These are phyloP conservation scores for mouse (Mus musculus) DNA, from an alignment of 2,113 vertebrate genomes.

Conservation along the genomic window DNA sequence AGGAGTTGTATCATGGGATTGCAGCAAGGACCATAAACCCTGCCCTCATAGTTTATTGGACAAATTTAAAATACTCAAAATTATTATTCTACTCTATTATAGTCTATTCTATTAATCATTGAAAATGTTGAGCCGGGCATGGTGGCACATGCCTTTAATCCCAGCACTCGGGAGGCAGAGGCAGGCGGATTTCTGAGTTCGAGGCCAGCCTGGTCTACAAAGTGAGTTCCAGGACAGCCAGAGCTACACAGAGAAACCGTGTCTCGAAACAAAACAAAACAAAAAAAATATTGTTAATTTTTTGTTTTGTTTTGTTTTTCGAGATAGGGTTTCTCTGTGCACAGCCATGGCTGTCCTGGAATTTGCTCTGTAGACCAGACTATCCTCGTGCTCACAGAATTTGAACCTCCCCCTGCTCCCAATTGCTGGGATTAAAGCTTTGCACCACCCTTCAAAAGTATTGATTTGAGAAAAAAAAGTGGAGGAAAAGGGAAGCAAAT, in stretches of 20 bases:
- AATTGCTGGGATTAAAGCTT: not conserved
- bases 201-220: no score
- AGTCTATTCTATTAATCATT: not conserved
- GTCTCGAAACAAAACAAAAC: no score
- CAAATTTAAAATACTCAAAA: not conserved
- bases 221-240: no score
- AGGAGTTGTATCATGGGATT: not conserved
- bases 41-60: not conserved
- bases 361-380: not conserved
- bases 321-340: not conserved
- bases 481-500: not conserved
- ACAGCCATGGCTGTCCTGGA: not conserved
- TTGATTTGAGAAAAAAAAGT: not conserved
- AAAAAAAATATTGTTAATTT: not conserved
- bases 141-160: no score
- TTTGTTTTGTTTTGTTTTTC: not conserved
- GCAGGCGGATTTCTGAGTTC: no score
- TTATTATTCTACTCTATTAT: not conserved
- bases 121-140: not conserved
- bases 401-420: not conserved
- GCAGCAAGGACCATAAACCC: not conserved
- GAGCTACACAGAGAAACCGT: no score
- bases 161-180: no score
- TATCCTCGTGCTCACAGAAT: not conserved
- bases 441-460: not conserved